Conservation (phyloP, 2,888 invertebrate species). For the Deilephila porcellus region DNA sequence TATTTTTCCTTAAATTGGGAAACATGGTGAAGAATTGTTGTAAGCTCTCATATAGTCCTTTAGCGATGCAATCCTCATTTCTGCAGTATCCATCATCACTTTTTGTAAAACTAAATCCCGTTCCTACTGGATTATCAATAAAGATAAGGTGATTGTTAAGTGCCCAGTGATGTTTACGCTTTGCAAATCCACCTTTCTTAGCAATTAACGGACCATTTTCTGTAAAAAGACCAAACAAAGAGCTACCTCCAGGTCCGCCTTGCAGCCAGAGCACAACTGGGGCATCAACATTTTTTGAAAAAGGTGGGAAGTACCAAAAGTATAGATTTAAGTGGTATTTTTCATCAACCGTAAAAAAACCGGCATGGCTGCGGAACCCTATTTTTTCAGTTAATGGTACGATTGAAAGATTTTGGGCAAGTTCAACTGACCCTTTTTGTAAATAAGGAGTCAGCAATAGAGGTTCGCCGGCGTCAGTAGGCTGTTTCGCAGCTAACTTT, state of each 20-base stretch:
- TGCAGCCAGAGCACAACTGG: slow-evolving; percentile 85
- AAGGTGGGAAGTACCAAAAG: slow-evolving; percentile 87
- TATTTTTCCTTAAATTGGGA: slow-evolving; percentile 77
- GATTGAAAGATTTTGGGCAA: slow-evolving; percentile 73
- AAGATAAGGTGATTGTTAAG: slow-evolving; percentile 84
- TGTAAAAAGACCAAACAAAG: slow-evolving; percentile 82
- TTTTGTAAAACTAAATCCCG: slow-evolving; percentile 87
- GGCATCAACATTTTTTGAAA: slow-evolving; percentile 64
- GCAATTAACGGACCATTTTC: slow-evolving; percentile 86
- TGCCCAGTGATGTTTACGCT: slow-evolving; percentile 85
- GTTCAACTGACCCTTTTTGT: slow-evolving; percentile 74
- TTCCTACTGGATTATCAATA: slow-evolving; percentile 87
- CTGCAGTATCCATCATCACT: slow-evolving; percentile 80
- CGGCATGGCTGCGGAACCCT: slow-evolving; percentile 83
- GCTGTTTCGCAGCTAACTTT: slow-evolving; percentile 52
- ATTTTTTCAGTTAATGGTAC: slow-evolving; percentile 66
- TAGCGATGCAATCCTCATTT: slow-evolving; percentile 82
- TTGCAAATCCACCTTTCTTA: slow-evolving; percentile 61
- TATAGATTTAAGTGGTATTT: slow-evolving; percentile 84
- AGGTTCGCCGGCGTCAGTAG: slow-evolving; percentile 66
- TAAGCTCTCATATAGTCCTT: slow-evolving; percentile 79
- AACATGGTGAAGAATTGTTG: slow-evolving; percentile 86
- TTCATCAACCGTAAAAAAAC: slow-evolving; percentile 86
- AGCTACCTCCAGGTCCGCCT: slow-evolving; percentile 85
- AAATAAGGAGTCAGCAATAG: slow-evolving; percentile 85